A percentile compares a stretch with the other conserved stretches of the same genome.
Conservation (phyloP, 2,888 invertebrate species). For the Agrochola lota region DNA sequence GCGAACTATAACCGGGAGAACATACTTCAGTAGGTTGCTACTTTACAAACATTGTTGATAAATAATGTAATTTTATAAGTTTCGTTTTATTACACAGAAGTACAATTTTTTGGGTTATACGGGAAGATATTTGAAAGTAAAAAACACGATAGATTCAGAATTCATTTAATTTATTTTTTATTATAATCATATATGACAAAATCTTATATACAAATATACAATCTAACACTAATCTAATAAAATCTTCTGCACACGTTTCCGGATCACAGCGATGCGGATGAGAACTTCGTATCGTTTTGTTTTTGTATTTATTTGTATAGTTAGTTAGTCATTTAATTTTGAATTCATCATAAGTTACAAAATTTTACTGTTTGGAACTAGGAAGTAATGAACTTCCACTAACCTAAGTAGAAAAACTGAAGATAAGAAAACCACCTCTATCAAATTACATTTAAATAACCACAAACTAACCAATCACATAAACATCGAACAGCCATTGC, state of each 20-base stretch:
- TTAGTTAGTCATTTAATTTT: no score
- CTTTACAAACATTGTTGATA: constrained; percentile 49
- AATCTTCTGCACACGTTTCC: no score
- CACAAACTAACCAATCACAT: not conserved
- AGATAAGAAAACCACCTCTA: not conserved
- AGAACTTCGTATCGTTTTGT: no score
- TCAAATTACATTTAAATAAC: not conserved
- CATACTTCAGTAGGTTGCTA: constrained; percentile 16
- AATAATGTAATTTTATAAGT: constrained; percentile 64
- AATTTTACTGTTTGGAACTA: not conserved
- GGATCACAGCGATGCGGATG: no score
- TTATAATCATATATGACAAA: no score
- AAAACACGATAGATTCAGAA: not conserved
- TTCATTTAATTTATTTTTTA: no score
- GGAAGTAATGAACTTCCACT: not conserved
- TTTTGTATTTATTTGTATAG: no score
- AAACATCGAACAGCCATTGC: not conserved
- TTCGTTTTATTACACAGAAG: constrained; percentile 62
- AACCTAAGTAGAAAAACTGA: not conserved
- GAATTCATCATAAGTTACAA: no score
- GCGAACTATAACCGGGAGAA: not conserved
- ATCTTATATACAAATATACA: no score
- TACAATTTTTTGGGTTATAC: constrained; percentile 55
- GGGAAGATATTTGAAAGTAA: constrained; percentile 19
- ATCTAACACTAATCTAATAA: no score